phyloP scores from a whole-genome alignment of 2,888 invertebrate species.

The Deilephila elpenor region DNA sequence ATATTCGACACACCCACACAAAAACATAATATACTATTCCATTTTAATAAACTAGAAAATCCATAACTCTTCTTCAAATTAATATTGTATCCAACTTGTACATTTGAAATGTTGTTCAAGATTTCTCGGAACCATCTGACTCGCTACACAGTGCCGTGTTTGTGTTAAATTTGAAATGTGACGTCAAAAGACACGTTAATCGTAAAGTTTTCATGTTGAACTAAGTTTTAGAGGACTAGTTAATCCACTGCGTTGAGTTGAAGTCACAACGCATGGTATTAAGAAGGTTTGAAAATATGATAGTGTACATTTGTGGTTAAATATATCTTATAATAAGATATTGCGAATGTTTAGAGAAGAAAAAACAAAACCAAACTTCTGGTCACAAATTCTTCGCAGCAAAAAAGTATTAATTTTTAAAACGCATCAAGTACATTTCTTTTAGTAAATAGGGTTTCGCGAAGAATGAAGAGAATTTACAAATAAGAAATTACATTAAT shows the following conservation, averaged over 20 bases:
- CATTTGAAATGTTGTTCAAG: conserved; percentile 16
- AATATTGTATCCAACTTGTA: conserved; percentile 5
- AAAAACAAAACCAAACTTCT: no score
- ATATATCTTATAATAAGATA: no score
- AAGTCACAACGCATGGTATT: conserved; percentile 51
- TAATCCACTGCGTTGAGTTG: conserved; percentile 65
- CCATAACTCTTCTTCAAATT: conserved; percentile 3
- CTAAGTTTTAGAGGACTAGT: conserved; percentile 54
- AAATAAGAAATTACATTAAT: no score
- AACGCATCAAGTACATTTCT: no score
- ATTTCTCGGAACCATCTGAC: conserved; percentile 17
- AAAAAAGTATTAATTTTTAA: no score
- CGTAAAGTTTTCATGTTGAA: conserved; percentile 51
- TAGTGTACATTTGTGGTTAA: no score
- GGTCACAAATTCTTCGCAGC: no score
- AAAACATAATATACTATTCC: not conserved
- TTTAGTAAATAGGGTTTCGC: no score
- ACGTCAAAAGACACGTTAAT: conserved; percentile 51
- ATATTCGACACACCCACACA: not conserved
- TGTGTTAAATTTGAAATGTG: conserved; percentile 34
- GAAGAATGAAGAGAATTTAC: no score
- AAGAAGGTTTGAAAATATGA: not conserved
- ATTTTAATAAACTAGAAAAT: not conserved
- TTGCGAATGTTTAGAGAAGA: no score
- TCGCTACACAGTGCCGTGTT: conserved; percentile 30